These are phyloP conservation scores for Ctenodactylus gundi DNA, from an alignment of 2,113 vertebrate species.

Conservation along the genomic window DNA sequence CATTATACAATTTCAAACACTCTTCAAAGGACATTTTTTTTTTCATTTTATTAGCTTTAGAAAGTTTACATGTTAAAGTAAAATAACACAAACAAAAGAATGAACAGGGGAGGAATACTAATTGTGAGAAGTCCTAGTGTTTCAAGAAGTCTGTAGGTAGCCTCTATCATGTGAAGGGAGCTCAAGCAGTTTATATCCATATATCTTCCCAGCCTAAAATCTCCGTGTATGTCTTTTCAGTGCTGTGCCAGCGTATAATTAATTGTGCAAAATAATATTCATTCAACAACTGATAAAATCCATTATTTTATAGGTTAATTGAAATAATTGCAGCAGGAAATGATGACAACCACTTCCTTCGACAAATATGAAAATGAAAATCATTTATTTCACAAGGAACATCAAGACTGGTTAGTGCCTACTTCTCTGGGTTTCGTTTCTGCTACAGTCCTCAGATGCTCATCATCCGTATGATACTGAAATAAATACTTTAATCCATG, in stretches of 20 bases:
- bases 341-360: neutral
- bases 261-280: neutral
- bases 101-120: neutral
- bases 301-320: neutral
- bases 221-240: neutral
- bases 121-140: neutral
- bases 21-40: constrained; percentile 4
- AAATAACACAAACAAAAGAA: neutral
- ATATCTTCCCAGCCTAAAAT: neutral
- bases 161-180: neutral
- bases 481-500: neutral
- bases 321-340: neutral
- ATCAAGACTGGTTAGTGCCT: neutral
- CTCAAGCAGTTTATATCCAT: neutral
- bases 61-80: neutral
- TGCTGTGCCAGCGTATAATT: neutral
- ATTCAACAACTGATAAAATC: neutral
- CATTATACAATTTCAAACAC: neutral
- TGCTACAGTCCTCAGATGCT: neutral
- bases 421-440: neutral
- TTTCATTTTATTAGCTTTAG: constrained; percentile 7
- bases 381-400: neutral
- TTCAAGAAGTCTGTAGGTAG: neutral
- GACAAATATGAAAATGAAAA: neutral
- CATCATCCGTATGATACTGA: neutral